Evolutionary conservation across 2,888 invertebrate species (phyloP).

Genomic region (Thysanoteuthis rhombus): DNA sequence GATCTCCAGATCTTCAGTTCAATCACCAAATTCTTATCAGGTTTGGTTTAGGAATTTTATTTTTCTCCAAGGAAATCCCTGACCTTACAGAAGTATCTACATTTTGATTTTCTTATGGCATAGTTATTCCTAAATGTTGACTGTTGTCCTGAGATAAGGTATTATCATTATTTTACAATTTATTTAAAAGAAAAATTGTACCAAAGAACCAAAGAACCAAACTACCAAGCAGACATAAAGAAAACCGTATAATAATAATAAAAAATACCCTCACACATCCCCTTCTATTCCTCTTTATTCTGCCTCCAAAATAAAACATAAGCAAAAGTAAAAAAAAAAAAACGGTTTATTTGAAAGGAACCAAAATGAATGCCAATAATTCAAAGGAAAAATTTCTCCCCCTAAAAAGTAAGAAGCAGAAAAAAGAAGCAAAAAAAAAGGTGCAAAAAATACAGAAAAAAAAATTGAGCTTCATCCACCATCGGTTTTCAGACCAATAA

Average conservation of each 20-base stretch:
- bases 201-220: background rate
- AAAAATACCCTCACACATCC: background rate
- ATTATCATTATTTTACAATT: too few relatives aligned
- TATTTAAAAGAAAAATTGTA: too few relatives aligned
- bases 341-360: background rate
- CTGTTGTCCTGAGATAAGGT: too few relatives aligned
- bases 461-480: background rate
- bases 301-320: background rate
- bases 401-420: background rate
- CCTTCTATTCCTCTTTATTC: too few relatives aligned
- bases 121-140: too few relatives aligned
- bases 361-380: background rate
- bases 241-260: background rate
- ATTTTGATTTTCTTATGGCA: too few relatives aligned
- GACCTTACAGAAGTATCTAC: too few relatives aligned
- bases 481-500: too few relatives aligned
- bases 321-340: background rate
- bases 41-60: too few relatives aligned
- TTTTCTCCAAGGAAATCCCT: too few relatives aligned
- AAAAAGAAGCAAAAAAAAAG: background rate
- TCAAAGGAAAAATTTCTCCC: background rate
- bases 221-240: background rate
- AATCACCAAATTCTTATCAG: too few relatives aligned
- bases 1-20: too few relatives aligned
- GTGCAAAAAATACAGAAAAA: background rate